phyloP scores from a whole-genome alignment of 1,140 invertebrate species.

The Portunus trituberculatus region DNA sequence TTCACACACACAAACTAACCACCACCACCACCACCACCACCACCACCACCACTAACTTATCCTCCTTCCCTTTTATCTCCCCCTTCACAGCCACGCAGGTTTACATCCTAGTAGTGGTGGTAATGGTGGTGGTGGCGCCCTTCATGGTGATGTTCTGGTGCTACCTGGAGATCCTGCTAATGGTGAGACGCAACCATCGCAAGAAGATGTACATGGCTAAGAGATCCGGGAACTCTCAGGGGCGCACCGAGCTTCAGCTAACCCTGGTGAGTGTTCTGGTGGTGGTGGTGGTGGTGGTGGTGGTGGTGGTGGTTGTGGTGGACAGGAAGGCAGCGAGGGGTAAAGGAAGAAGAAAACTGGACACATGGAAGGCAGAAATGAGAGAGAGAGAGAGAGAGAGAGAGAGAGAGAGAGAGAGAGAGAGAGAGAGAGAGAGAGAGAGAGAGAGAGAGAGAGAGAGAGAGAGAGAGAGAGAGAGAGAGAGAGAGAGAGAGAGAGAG shows the following conservation, averaged over 20 bases:
- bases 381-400: too few relatives aligned
- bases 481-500: too few relatives aligned
- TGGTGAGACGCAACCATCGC: constrained; percentile 32
- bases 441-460: not conserved
- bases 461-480: too few relatives aligned
- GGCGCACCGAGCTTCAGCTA: constrained; percentile 37
- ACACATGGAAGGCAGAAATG: too few relatives aligned
- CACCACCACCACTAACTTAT: not conserved
- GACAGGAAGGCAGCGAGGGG: too few relatives aligned
- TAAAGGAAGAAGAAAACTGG: too few relatives aligned
- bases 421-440: not conserved
- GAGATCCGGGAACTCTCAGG: not conserved
- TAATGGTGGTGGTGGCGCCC: constrained; percentile 27
- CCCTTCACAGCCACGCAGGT: not conserved
- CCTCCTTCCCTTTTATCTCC: not conserved
- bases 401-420: not conserved
- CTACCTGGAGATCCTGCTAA: constrained; percentile 55
- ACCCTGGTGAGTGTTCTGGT: constrained; percentile 12
- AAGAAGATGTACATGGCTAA: constrained; percentile 27
- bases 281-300: not conserved
- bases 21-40: not conserved
- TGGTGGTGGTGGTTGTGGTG: not conserved
- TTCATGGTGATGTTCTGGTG: constrained; percentile 52
- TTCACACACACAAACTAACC: too few relatives aligned
- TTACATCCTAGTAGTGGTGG: constrained; percentile 38